Base-by-base conservation (phyloP, 2,113 vertebrate species). In the Nyctibius bracteatus region DNA sequence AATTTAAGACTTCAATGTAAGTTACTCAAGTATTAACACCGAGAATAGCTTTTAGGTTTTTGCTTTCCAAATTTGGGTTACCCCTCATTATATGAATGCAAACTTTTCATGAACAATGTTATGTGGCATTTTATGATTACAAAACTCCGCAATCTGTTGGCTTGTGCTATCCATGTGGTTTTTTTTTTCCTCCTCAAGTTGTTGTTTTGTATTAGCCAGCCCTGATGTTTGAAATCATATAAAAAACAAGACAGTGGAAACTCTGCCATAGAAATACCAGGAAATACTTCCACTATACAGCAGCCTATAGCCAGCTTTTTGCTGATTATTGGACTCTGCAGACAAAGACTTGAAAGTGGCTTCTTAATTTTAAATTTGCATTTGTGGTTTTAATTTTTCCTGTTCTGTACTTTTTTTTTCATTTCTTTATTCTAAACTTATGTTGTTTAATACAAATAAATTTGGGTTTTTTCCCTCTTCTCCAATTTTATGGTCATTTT, bases 1-100 rank as follows among this genome's bases (percentile, higher is more conserved):
- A 79, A 89, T 95, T 95, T 92, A 93, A 95, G 86, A 67, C 66
- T 79, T 96, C 35, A 81, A 31, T 77, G 55, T 80, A 81, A 93
- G 44, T 89, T 75, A 81, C 31, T 97, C 31, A 81, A 72, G 35
- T 67, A 80, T 96, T 91, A 88, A 73, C n/a, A 58, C 19, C 5
- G 12, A 91, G 63, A 95, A 41, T 17, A 89, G n/a, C 12, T 82
- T 91, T 86, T 78, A 71, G 9, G 31, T 10, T 25, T 35, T 85
- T 95, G 72, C 70, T 94, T 94, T 82, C 55, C 43, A 84, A 89
- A 90, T 52, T 66, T 15, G 1, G 35, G 10, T 39, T 52, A 51
- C 8, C 31, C 30, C 15, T 95, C 15, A 89, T 59, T 65, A 46
- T 68, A 13, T 18, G 43, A 37, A 41, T 0, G 0, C 10, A 44